Evolutionary conservation across 2,888 invertebrate species (phyloP), one percentile per base, ranked within the genome.

Genomic region (Linyphia triangularis): DNA sequence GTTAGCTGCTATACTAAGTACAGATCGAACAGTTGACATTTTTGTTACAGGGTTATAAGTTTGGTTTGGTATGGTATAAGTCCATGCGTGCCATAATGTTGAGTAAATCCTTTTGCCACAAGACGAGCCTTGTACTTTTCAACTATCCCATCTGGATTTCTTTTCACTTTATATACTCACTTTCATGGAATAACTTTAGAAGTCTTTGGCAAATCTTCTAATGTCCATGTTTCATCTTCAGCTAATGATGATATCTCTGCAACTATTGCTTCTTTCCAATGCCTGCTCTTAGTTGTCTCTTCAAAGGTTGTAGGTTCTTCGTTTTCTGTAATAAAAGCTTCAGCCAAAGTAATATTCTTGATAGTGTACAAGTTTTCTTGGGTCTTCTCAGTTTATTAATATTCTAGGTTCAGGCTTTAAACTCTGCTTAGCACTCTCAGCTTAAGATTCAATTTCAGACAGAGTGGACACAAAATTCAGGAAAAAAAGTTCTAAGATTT

Each of bases 21-120:
- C 7, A 33, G 75, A 26, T 9, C 57, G 22, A 10, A 84, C 19
- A 16, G 84, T 84, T 67, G 40, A 33, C 24, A 77, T 4, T 24
- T 59, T 79, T 37, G 75, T 59, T 5, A 84, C 63, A 2, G 63
- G 65, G 57, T 72, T 73, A 43, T 43, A 83, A 30, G 43, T 65
- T 16, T 91, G 89, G 33, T 89, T 73, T n/a, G n/a, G n/a, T n/a
- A 65, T 90, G 91, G 61, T 91, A 90, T 24, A 85, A n/a, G n/a
- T n/a, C n/a, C n/a, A n/a, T n/a, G n/a, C n/a, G n/a, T 30, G 3
- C 61, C 4, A 26, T 75, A 9, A 33, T 73, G 63, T 19, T 63
- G 40, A 57, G 59, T 63, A n/a, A 19, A 57, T 6, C 69, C 43
- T 24, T 40, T 43, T 0, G 10, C 33, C 16, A 78, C 40, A 37